Evolutionary conservation across 2,888 invertebrate genomes (phyloP).

Genomic region (Acrobasis consociella): DNA sequence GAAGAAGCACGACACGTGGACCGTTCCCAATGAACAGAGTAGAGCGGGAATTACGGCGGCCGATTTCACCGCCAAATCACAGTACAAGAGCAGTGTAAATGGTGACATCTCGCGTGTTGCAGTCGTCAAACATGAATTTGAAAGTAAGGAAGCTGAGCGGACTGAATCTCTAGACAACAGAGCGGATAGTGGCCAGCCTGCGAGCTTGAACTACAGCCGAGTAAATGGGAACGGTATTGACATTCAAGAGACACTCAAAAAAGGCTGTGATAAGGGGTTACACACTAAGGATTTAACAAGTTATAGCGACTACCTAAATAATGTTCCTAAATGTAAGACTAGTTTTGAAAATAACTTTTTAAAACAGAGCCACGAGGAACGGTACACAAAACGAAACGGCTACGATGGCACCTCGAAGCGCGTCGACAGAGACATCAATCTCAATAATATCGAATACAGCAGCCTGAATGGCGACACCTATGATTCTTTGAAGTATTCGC

Average conservation of each 20-base stretch:
- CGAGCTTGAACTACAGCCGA: slow-evolving; percentile 65
- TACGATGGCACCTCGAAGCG: slow-evolving; percentile 68
- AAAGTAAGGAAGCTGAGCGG: slow-evolving; percentile 69
- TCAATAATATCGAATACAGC: slow-evolving; percentile 72
- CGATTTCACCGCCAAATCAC: slow-evolving; percentile 63
- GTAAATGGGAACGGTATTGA: slow-evolving; percentile 70
- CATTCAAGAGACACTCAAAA: slow-evolving; percentile 77
- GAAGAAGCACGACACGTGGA: slow-evolving; percentile 76
- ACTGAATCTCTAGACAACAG: slow-evolving; percentile 59
- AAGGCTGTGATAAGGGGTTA: slow-evolving; percentile 80
- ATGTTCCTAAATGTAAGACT: slow-evolving; percentile 81
- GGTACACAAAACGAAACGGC: slow-evolving; percentile 73
- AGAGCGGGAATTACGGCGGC: slow-evolving; percentile 63
- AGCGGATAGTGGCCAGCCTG: slow-evolving; percentile 60
- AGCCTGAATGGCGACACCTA: slow-evolving; percentile 75
- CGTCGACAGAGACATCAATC: slow-evolving; percentile 71
- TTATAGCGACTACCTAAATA: slow-evolving; percentile 75
- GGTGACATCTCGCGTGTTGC: slow-evolving; percentile 70
- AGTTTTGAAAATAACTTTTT: slow-evolving; percentile 79
- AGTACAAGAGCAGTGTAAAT: slow-evolving; percentile 48
- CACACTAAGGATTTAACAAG: slow-evolving; percentile 75
- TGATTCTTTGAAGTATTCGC: slow-evolving; percentile 80
- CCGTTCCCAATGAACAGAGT: slow-evolving; percentile 66
- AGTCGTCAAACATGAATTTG: slow-evolving; percentile 72
- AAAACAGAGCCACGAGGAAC: slow-evolving; percentile 74